phyloP scores from a whole-genome alignment of 1,140 invertebrate genomes.

The Eumeta japonica region DNA sequence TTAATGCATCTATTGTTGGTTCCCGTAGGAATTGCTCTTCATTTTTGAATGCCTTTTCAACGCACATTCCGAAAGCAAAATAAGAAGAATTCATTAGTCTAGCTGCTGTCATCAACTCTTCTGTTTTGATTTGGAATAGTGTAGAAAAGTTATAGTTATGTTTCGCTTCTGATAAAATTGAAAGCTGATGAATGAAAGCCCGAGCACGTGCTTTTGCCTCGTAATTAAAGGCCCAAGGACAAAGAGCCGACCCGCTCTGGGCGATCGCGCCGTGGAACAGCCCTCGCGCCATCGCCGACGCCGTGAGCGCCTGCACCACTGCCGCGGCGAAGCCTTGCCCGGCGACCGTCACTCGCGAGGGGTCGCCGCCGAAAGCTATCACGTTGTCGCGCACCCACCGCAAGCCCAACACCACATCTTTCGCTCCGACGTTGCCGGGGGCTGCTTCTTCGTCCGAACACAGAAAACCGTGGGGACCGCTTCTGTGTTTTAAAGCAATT shows the following conservation, averaged over 20 bases:
- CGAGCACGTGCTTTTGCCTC: slow-evolving; percentile 27
- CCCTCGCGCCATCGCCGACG: slow-evolving; percentile 24
- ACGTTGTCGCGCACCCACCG: slow-evolving; percentile 69
- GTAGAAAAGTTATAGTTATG: not conserved
- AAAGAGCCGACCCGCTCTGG: slow-evolving; percentile 41
- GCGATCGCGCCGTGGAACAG: slow-evolving; percentile 41
- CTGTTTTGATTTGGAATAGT: slow-evolving; percentile 13
- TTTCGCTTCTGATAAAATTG: slow-evolving; percentile 13
- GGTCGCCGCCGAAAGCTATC: slow-evolving; percentile 66
- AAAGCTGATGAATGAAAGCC: slow-evolving; percentile 13
- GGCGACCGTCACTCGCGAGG: slow-evolving; percentile 57
- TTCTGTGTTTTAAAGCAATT: slow-evolving; percentile 25
- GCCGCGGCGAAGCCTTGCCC: slow-evolving; percentile 58
- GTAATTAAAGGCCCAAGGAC: slow-evolving; percentile 41
- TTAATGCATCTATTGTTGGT: slow-evolving; percentile 22
- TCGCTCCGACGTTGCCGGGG: slow-evolving; percentile 70
- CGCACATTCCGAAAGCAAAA: slow-evolving; percentile 38
- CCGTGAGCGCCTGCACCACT: slow-evolving; percentile 34
- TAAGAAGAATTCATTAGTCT: slow-evolving; percentile 29
- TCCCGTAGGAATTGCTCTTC: slow-evolving; percentile 30
- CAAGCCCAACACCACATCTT: slow-evolving; percentile 65
- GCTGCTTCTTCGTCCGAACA: slow-evolving; percentile 58
- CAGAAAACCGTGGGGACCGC: slow-evolving; percentile 51
- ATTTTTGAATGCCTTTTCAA: slow-evolving; percentile 29
- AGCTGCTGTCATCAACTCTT: slow-evolving; percentile 21